Evolutionary conservation across 2,888 invertebrate genomes (phyloP).

Genomic region (Petrolisthes cinctipes): DNA sequence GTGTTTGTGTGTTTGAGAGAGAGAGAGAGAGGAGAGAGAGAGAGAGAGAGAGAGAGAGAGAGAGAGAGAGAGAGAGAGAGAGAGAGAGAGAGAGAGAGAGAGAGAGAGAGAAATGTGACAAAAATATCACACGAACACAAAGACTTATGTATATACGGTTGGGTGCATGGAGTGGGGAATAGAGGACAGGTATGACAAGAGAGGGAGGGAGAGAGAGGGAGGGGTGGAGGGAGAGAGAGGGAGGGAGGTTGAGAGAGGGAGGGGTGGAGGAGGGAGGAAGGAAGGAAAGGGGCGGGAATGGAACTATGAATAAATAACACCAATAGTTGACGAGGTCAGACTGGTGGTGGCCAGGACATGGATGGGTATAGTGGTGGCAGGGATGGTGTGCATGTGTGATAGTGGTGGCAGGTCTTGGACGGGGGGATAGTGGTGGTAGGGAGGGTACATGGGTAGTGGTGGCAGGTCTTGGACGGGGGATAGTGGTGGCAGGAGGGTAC

Average conservation of each 20-base stretch:
- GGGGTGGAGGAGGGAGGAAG: not conserved
- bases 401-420: not conserved
- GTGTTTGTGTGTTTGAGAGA: not conserved
- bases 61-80: not conserved
- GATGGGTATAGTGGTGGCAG: not conserved
- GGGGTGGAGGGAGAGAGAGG: not conserved
- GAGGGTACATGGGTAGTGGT: not conserved
- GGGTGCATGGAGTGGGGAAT: not conserved
- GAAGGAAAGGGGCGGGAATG: not conserved
- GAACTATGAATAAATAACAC: not conserved
- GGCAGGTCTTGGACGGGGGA: not conserved
- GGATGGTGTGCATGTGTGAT: not conserved
- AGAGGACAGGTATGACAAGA: not conserved
- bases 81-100: not conserved
- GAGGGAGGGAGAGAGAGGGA: not conserved
- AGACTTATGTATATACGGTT: too few species aligned
- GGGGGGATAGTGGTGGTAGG: not conserved
- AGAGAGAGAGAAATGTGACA: conserved; percentile 1
- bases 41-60: not conserved
- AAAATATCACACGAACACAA: too few species aligned
- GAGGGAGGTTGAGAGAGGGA: not conserved
- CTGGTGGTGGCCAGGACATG: not conserved
- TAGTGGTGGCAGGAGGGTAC: not conserved
- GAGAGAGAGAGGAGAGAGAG: not conserved
- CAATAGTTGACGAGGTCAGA: not conserved